Evolutionary conservation across 2,113 vertebrate species (phyloP), one percentile per base, ranked within the genome.

Genomic region (Gopherus evgoodei): DNA sequence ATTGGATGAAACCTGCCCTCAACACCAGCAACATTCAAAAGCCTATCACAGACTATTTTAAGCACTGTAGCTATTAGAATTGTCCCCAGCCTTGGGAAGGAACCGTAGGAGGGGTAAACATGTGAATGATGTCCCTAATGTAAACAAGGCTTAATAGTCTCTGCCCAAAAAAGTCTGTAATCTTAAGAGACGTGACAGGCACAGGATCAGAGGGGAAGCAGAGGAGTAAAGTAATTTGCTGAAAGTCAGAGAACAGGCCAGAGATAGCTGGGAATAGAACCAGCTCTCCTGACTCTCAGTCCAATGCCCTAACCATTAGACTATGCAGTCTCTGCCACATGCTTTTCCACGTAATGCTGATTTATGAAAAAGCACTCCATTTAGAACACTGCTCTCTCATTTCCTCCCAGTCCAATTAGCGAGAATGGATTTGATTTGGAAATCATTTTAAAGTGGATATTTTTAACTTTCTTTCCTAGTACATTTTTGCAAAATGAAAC

Each of bases 401-500:
- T 97, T 97, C 97, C 96, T 97, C 96, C 87, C 94, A 95, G 94
- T 94, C 72, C 80, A 89, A 95, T 91, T 95, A 93, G 84, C 81
- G 81, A 91, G 81, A 90, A 91, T 92, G 87, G 95, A 95, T 94
- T 97, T 93, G 88, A 97, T 97, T 97, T 98, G 90, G 95, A 96
- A 96, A 92, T 84, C 21, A 87, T 92, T 96, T 97, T 95, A 95
- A 97, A 96, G 92, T 89, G 88, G 95, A 90, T 95, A 92, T 97
- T 97, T 93, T 94, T 96, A 95, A 96, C 86, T 81, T 96, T 96
- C 94, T 95, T 81, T 95, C 89, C 90, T 95, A 94, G 90, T 89
- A 83, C 90, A 92, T 93, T 96, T 95, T 95, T 93, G 93, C 79
- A 90, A 97, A 98, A 97, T 94, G 94, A 91, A 97, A 97, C 97